phyloP scores from a whole-genome alignment of 1,140 invertebrate genomes.

The Drosophila lowei region DNA sequence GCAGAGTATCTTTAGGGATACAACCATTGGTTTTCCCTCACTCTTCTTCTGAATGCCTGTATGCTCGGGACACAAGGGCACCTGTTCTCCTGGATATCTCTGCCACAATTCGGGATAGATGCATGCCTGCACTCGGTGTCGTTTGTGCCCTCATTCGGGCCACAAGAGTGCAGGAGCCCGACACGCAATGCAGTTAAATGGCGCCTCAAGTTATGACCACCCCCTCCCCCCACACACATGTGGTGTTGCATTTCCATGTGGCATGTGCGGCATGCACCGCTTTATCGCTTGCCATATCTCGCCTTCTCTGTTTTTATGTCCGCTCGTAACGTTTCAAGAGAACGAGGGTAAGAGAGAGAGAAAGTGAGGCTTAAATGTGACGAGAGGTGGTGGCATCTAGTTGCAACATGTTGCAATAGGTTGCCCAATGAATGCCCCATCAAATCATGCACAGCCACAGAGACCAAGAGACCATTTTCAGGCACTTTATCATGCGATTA shows the following conservation, averaged over 20 bases:
- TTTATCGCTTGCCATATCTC: conserved; percentile 45
- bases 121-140: not conserved
- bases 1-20: too few relatives aligned
- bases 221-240: conserved; percentile 5
- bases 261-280: conserved; percentile 9
- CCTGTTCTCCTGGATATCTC: too few relatives aligned
- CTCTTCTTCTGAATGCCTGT: too few relatives aligned
- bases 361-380: conserved; percentile 30
- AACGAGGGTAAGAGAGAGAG: conserved; percentile 10
- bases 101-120: too few relatives aligned
- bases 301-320: conserved; percentile 19
- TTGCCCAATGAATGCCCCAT: conserved; percentile 32
- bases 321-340: conserved; percentile 46
- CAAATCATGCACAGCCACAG: conserved; percentile 42
- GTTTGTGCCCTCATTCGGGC: not conserved
- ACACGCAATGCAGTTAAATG: conserved; percentile 57
- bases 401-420: conserved; percentile 64
- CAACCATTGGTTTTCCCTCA: too few relatives aligned
- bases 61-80: too few relatives aligned
- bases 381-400: conserved; percentile 18
- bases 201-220: conserved; percentile 47
- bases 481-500: conserved; percentile 75
- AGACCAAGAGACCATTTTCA: conserved; percentile 36
- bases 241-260: conserved; percentile 2
- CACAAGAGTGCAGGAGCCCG: conserved; percentile 28